Base-by-base conservation (phyloP, 1,140 invertebrate species). In the Vanessa atalanta region DNA sequence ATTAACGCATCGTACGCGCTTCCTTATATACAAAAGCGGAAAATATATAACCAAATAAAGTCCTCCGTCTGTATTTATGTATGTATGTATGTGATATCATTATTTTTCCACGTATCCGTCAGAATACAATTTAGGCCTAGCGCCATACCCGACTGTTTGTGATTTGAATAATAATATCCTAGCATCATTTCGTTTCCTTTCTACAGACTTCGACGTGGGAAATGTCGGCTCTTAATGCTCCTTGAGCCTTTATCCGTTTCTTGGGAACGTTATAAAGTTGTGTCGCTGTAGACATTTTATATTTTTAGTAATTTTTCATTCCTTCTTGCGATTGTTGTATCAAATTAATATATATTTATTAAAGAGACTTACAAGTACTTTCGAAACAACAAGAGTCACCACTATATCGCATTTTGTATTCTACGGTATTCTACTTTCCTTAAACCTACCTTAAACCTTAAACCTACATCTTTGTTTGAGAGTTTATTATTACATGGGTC, bases 91-190 rank as follows among this genome's bases (percentile, higher is more conserved):
- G 71, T 70, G 72, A 79, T 79, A 79, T 73, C 64, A 79, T 76
- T 79, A 79, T 77, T 79, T 76, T 79, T 77, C 75, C 70, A 74
- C 70, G 72, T 74, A 77, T 75, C 76, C 78, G 76, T 73, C 78
- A 77, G 70, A 72, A 89, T 88, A 91, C 87, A 88, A 89, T 90
- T 88, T 89, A 85, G 86, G 87, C 84, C 81, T 88, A 86, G 83
- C 88, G 87, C 85, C 83, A 79, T 86, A 82, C 55, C 48, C 55
- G 23, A 60, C 79, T 69, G 80, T 82, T 86, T 90, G 89, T 91
- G 90, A 89, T 91, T 91, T 91, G 89, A 92, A 92, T 92, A 92
- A 88, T 91, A 92, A 92, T 92, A 76, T 87, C 82, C 83, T 86
- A 83, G 79, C 83, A 85, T 86, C 88, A 89, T 90, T 88, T 88